Evolutionary conservation across 2,888 invertebrate species (phyloP).

Genomic region (Eurytoma adleriae): DNA sequence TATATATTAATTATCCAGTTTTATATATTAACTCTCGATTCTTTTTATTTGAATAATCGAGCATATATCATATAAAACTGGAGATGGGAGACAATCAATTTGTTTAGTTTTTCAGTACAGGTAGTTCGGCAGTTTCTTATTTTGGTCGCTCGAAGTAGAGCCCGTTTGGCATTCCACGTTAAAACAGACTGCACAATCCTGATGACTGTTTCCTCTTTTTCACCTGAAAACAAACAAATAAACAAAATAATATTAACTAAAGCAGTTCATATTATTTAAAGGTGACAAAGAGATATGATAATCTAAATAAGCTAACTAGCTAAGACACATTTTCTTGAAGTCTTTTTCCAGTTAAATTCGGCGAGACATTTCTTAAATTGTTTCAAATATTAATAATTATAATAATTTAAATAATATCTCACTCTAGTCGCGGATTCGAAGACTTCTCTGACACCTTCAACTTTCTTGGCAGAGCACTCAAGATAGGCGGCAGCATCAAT

Average conservation of each 20-base stretch:
- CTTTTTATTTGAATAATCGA: slow-evolving; percentile 68
- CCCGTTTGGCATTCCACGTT: slow-evolving; percentile 78
- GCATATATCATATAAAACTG: slow-evolving; percentile 72
- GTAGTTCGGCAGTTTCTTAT: slow-evolving; percentile 73
- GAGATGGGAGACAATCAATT: no score
- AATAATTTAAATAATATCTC: slow-evolving; percentile 17
- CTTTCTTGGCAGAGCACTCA: slow-evolving; percentile 99
- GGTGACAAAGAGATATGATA: no score
- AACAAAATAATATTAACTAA: background rate
- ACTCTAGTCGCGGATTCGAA: slow-evolving; percentile 99
- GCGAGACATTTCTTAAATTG: no score
- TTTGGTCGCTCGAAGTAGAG: slow-evolving; percentile 67
- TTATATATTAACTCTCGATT: slow-evolving; percentile 58
- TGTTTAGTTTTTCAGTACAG: slow-evolving; percentile 71
- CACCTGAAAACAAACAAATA: slow-evolving; percentile 75
- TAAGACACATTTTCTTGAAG: no score
- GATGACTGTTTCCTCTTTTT: slow-evolving; percentile 91
- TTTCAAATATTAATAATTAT: no score
- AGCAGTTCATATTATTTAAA: background rate
- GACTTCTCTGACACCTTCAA: slow-evolving; percentile 99
- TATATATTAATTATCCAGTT: no score
- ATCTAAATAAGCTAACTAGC: no score
- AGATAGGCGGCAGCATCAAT: slow-evolving; percentile 98
- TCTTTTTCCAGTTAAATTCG: no score
- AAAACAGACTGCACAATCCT: slow-evolving; percentile 90